Conservation (phyloP, 2,797 vertebrate genomes). For the Alfaro cultratus region DNA sequence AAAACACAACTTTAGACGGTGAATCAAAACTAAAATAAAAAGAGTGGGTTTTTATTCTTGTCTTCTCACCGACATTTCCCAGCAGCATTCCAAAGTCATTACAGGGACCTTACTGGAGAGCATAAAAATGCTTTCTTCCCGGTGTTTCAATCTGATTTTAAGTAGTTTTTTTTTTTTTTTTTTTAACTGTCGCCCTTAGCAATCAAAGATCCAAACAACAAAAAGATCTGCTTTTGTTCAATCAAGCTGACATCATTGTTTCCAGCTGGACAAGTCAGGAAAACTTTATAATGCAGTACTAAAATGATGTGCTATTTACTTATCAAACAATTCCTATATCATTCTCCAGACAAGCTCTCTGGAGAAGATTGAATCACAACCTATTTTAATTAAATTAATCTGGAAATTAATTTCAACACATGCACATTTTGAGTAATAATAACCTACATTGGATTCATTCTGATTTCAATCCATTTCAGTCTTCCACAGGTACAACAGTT, state of each 20-base stretch:
- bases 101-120: conserved; percentile 71
- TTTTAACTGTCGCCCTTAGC: conserved; percentile 52
- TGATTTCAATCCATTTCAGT: background rate
- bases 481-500: conserved; percentile 23
- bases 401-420: background rate
- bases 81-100: conserved; percentile 69
- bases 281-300: conserved; percentile 30
- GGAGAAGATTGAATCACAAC: background rate
- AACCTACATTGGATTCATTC: conserved; percentile 2
- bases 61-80: conserved; percentile 59
- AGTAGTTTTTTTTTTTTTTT: conserved; percentile 20
- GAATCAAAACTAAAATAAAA: conserved; percentile 20
- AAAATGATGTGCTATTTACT: conserved; percentile 39
- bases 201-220: conserved; percentile 59
- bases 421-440: background rate
- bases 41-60: conserved; percentile 36
- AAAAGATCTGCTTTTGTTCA: conserved; percentile 56
- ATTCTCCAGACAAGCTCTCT: conserved; percentile 17
- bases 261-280: conserved; percentile 30
- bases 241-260: conserved; percentile 52
- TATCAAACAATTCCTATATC: conserved; percentile 47
- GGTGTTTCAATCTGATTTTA: conserved; percentile 78
- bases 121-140: conserved; percentile 78
- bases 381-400: background rate
- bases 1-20: conserved; percentile 6